Evolutionary conservation across 2,797 vertebrate species (phyloP).

Genomic region (Austrolebias charrua): DNA sequence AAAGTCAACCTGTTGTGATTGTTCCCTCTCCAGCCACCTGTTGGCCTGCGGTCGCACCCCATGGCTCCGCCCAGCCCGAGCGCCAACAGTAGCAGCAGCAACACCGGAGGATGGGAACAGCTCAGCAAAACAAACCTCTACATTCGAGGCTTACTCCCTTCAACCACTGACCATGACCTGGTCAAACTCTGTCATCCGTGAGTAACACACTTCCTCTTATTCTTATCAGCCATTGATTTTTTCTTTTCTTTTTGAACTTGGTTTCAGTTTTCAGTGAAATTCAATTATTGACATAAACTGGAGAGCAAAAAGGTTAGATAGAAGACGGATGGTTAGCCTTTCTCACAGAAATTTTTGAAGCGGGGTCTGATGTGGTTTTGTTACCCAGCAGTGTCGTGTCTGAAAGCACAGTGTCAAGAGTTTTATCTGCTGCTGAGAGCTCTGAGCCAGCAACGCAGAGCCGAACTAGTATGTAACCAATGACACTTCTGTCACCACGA

Average conservation of each 20-base stretch:
- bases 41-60: slow-evolving; percentile 85
- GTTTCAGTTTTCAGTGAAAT: slow-evolving; percentile 23
- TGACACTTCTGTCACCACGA: neutral
- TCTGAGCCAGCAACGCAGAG: no score
- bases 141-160: slow-evolving; percentile 93
- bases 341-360: neutral
- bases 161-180: slow-evolving; percentile 97
- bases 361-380: neutral
- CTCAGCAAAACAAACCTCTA: slow-evolving; percentile 99
- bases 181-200: slow-evolving; percentile 99
- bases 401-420: neutral
- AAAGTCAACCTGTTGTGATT: neutral
- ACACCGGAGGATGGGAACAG: slow-evolving; percentile 95
- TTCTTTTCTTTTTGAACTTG: slow-evolving; percentile 9
- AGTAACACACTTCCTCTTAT: slow-evolving; percentile 77
- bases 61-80: slow-evolving; percentile 99
- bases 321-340: neutral
- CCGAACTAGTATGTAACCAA: neutral
- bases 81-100: slow-evolving; percentile 95
- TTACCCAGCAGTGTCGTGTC: no score
- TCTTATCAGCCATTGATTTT: slow-evolving; percentile 49
- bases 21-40: slow-evolving; percentile 81
- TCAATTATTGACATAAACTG: slow-evolving; percentile 19
- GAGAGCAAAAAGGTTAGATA: neutral
- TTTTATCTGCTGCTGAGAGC: neutral